Conservation (phyloP, 30 jellyfish, hydroid and myxozoan genomes). For the Kudoa iwatai region DNA sequence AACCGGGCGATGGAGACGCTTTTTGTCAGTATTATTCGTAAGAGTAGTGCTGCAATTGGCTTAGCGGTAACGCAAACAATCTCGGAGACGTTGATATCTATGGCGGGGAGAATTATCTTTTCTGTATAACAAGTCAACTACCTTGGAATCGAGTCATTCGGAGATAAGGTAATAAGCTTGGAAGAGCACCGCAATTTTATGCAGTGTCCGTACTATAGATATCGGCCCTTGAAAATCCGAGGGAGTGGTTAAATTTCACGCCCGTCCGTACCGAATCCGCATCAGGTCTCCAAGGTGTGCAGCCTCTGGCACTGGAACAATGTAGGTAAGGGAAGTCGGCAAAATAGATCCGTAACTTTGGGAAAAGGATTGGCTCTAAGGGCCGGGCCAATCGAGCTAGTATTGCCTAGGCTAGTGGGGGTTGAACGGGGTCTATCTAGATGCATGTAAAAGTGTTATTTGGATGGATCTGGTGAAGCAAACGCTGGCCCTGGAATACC, state of each 20-base stretch:
- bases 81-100: slow-evolving; percentile 4
- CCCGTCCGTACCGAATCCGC: slow-evolving; percentile 25
- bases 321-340: slow-evolving; percentile 48
- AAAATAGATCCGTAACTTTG: slow-evolving; percentile 22
- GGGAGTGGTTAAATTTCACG: slow-evolving; percentile 1
- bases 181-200: slow-evolving; percentile 8
- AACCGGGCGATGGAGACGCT: slow-evolving; percentile 26
- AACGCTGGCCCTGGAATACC: not conserved
- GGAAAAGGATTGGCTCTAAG: slow-evolving; percentile 35
- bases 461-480: too few relatives aligned
- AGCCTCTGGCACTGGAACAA: slow-evolving; percentile 23
- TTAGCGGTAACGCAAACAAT: slow-evolving; percentile 8
- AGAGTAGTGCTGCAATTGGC: slow-evolving; percentile 2
- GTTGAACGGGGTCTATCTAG: not conserved
- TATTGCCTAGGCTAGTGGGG: not conserved
- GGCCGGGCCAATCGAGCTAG: slow-evolving; percentile 4
- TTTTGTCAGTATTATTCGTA: not conserved
- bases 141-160: slow-evolving; percentile 21
- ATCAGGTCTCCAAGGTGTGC: slow-evolving; percentile 24
- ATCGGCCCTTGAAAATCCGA: not conserved
- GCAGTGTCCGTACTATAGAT: slow-evolving; percentile 6
- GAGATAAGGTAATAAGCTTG: slow-evolving; percentile 9
- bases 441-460: too few relatives aligned
- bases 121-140: slow-evolving; percentile 11
- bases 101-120: slow-evolving; percentile 9